Conservation (phyloP, 2,797 vertebrate species). For the Parambassis ranga region DNA sequence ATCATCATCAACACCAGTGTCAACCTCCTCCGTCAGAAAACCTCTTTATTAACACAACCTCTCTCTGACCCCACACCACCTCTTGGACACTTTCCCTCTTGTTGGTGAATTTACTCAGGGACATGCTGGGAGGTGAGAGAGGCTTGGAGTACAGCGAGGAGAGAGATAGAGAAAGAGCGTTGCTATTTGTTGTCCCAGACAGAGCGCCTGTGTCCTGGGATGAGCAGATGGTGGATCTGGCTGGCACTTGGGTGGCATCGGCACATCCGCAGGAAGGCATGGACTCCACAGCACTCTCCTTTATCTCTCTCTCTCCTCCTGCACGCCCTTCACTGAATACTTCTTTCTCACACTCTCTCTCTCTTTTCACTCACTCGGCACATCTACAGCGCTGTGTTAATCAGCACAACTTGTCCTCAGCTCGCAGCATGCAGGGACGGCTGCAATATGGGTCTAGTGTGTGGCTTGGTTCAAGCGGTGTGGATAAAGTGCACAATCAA, state of each 20-base stretch:
- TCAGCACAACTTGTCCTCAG: constrained; percentile 66
- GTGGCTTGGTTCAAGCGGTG: constrained; percentile 19
- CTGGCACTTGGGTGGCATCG: constrained; percentile 61
- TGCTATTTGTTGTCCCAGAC: constrained; percentile 60
- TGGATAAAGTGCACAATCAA: constrained; percentile 43
- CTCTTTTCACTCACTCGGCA: constrained; percentile 28
- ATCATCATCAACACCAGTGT: background rate
- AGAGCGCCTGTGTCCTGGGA: constrained; percentile 70
- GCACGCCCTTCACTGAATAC: constrained; percentile 39
- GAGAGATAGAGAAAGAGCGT: constrained; percentile 23
- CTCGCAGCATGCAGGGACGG: constrained; percentile 40
- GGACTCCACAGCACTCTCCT: constrained; percentile 39
- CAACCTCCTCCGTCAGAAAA: background rate
- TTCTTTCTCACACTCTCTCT: constrained; percentile 39
- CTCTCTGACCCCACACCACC: background rate
- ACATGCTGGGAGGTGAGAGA: constrained; percentile 36
- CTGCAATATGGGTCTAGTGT: constrained; percentile 21
- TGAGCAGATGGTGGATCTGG: constrained; percentile 82
- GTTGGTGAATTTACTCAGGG: constrained; percentile 15
- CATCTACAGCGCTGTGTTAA: constrained; percentile 41
- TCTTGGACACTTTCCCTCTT: background rate
- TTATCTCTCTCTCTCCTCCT: background rate
- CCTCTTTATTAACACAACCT: constrained; percentile 7
- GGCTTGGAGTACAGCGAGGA: background rate
- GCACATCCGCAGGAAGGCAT: constrained; percentile 74